These are phyloP conservation scores for Gracilinanus agilis DNA, from an alignment of 2,113 vertebrate species.

Conservation along the genomic window DNA sequence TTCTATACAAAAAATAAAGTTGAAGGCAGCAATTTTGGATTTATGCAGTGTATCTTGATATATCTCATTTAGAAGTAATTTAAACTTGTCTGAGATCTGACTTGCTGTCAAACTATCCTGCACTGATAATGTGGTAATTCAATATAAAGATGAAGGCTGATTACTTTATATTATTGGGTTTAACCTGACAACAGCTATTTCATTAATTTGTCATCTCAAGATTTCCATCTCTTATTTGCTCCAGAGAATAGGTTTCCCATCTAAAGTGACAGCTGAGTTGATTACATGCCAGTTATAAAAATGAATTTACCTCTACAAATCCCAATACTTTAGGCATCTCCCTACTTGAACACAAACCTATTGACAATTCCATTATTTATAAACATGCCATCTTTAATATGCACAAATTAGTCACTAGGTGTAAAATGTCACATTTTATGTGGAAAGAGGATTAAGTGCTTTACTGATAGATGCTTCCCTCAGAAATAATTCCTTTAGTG, in stretches of 20 bases:
- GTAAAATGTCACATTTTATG: slow-evolving; percentile 82
- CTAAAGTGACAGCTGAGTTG: slow-evolving; percentile 86
- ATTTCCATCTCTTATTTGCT: slow-evolving; percentile 87
- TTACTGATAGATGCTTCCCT: slow-evolving; percentile 70
- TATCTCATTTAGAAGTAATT: slow-evolving; percentile 82
- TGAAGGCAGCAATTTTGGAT: slow-evolving; percentile 67
- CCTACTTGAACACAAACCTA: slow-evolving; percentile 82
- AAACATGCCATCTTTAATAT: slow-evolving; percentile 87
- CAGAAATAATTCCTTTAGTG: slow-evolving; percentile 55
- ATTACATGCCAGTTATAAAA: slow-evolving; percentile 89
- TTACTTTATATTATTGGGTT: slow-evolving; percentile 87
- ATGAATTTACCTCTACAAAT: slow-evolving; percentile 85
- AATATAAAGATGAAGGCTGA: slow-evolving; percentile 85
- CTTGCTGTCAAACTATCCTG: slow-evolving; percentile 79
- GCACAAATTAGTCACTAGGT: slow-evolving; percentile 82
- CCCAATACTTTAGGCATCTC: slow-evolving; percentile 82
- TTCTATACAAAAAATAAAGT: slow-evolving; percentile 56
- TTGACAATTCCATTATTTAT: slow-evolving; percentile 86
- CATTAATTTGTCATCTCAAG: slow-evolving; percentile 86
- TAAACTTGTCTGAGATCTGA: slow-evolving; percentile 80
- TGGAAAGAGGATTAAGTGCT: slow-evolving; percentile 77
- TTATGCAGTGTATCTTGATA: slow-evolving; percentile 67
- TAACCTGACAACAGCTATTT: slow-evolving; percentile 86
- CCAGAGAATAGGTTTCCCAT: slow-evolving; percentile 85
- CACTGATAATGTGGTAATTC: slow-evolving; percentile 84